These are phyloP conservation scores for Triops cancriformis DNA, from an alignment of 1,140 invertebrate species.

Conservation along the genomic window DNA sequence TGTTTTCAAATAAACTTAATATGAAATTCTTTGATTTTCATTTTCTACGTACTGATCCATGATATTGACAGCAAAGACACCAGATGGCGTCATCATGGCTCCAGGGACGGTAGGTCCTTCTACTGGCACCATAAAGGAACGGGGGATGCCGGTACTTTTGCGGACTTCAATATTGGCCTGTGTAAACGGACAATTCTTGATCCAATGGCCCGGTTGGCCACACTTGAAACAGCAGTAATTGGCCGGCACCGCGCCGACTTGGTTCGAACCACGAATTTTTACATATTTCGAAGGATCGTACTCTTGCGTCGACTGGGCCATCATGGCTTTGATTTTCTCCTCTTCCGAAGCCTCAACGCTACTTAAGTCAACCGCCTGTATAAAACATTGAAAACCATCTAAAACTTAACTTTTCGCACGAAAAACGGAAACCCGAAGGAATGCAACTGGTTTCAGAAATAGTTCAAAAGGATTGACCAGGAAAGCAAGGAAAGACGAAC, in stretches of 20 bases:
- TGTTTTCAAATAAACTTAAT: no score
- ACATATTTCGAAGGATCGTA: constrained; percentile 94
- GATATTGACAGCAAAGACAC: constrained; percentile 80
- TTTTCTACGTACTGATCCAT: constrained; percentile 73
- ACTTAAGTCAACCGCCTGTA: constrained; percentile 69
- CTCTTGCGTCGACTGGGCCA: constrained; percentile 88
- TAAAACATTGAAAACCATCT: no score
- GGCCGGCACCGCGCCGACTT: constrained; percentile 75
- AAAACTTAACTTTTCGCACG: no score
- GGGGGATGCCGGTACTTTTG: constrained; percentile 93
- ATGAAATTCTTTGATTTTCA: no score
- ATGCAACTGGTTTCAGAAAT: no score
- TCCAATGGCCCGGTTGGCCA: constrained; percentile 88
- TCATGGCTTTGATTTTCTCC: constrained; percentile 95
- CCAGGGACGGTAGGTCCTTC: constrained; percentile 80
- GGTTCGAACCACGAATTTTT: constrained; percentile 73
- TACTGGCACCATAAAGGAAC: constrained; percentile 89
- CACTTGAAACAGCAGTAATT: constrained; percentile 90
- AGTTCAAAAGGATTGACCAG: no score
- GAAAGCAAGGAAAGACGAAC: constrained; percentile 19
- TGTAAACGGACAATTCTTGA: constrained; percentile 76
- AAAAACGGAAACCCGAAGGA: no score
- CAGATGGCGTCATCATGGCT: constrained; percentile 85
- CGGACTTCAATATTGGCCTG: constrained; percentile 64
- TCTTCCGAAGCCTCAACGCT: constrained; percentile 87